Conservation (phyloP, 1,140 invertebrate species). For the Ceratitis capitata region DNA sequence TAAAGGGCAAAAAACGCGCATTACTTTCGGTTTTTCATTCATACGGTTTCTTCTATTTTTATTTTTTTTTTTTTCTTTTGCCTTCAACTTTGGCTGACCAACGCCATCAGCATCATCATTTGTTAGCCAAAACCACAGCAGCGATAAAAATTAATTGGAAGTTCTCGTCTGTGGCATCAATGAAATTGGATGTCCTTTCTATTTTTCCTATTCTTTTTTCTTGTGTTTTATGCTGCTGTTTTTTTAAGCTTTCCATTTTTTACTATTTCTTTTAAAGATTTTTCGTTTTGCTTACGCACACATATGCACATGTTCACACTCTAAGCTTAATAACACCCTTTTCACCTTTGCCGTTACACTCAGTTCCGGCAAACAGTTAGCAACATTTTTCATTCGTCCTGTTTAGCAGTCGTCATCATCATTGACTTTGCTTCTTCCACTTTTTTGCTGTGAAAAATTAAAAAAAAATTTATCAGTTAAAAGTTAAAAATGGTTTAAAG, state of each 20-base stretch:
- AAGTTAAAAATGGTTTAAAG: constrained; percentile 30
- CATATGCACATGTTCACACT: neutral
- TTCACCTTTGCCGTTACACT: neutral
- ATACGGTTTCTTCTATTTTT: no score
- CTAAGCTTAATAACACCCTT: no score
- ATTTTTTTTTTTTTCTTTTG: no score
- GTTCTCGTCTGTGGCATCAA: constrained; percentile 31
- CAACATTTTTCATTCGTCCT: neutral
- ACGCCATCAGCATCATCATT: constrained; percentile 12
- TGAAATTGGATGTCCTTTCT: neutral
- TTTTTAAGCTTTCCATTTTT: neutral
- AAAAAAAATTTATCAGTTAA: constrained; percentile 5
- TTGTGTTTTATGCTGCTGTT: neutral
- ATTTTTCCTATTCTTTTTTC: neutral
- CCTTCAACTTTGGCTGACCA: neutral
- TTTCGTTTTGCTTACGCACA: neutral
- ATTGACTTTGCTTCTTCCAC: neutral
- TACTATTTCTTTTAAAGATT: neutral
- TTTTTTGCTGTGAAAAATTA: neutral
- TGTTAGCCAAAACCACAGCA: constrained; percentile 24
- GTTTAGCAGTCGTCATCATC: constrained; percentile 1
- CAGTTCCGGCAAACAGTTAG: neutral
- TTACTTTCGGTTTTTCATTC: neutral
- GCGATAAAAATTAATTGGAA: constrained; percentile 36
- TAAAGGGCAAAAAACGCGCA: neutral